Percentiles rank a stretch among this genome's conserved stretches.
phyloP scores from a whole-genome alignment of 2,797 vertebrate genomes.

The Coregonus sp. region DNA sequence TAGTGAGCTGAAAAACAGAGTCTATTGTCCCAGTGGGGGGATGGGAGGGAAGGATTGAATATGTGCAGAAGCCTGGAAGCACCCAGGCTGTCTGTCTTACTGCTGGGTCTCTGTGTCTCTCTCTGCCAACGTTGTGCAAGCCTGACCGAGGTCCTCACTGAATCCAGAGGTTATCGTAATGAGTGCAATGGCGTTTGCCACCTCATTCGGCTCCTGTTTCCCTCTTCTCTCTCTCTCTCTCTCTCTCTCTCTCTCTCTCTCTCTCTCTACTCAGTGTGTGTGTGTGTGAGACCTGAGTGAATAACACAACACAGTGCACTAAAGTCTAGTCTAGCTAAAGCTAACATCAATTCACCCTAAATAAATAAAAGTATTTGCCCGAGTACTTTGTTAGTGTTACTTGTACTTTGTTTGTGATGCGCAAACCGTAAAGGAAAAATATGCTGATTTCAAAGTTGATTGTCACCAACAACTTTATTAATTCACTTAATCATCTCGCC shows the following conservation, averaged over 20 bases:
- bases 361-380: too few relatives aligned
- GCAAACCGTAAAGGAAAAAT: too few relatives aligned
- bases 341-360: not conserved
- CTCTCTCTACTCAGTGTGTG: not conserved
- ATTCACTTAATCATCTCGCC: too few relatives aligned
- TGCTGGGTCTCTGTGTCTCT: conserved; percentile 1
- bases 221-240: conserved; percentile 1
- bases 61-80: conserved; percentile 15
- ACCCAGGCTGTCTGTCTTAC: not conserved
- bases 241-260: conserved; percentile 5
- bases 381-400: too few relatives aligned
- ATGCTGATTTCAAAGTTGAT: too few relatives aligned
- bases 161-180: conserved; percentile 23
- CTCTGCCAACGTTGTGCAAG: conserved; percentile 31
- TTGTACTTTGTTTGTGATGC: too few relatives aligned
- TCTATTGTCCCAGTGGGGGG: conserved; percentile 7
- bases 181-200: conserved; percentile 32
- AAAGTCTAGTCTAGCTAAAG: conserved; percentile 32
- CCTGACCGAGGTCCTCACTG: conserved; percentile 22
- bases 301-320: not conserved
- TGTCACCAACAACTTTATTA: too few relatives aligned
- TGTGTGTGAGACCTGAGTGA: conserved; percentile 7
- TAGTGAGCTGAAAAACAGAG: conserved; percentile 7
- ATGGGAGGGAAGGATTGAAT: not conserved
- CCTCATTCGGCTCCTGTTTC: not conserved